These are phyloP conservation scores for Paramormyrops hopkinsi DNA, from an alignment of 2,797 vertebrate species.

Conservation along the genomic window DNA sequence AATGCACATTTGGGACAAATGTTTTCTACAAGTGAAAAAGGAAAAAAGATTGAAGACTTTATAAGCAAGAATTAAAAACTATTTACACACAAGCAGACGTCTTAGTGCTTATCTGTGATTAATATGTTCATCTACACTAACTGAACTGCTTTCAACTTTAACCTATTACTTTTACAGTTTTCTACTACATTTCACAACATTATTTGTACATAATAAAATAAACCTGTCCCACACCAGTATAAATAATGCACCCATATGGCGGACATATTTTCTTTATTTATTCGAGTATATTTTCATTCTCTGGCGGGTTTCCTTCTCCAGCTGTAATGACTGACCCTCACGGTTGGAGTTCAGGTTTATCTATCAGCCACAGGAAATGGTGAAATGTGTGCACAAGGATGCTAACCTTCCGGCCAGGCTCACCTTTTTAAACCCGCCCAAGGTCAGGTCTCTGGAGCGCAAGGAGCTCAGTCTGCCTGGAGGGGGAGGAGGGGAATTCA, in stretches of 20 bases:
- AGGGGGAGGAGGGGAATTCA: constrained; percentile 37
- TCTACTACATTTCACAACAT: background rate
- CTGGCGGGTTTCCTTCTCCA: background rate
- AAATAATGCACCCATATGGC: background rate
- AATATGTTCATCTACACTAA: background rate
- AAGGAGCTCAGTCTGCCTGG: constrained; percentile 61
- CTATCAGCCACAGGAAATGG: background rate
- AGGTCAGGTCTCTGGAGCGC: constrained; percentile 63
- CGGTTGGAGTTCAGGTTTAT: background rate
- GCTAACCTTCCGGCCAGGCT: background rate
- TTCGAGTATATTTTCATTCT: background rate
- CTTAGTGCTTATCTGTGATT: background rate
- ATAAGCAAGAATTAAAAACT: background rate
- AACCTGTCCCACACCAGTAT: background rate
- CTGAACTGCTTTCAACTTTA: background rate
- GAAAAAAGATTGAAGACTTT: background rate
- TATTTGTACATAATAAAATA: constrained; percentile 1
- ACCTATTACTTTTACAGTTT: background rate
- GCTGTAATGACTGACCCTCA: background rate
- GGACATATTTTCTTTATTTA: background rate
- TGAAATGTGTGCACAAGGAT: background rate
- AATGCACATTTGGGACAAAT: constrained; percentile 64
- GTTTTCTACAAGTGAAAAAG: constrained; percentile 52
- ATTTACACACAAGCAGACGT: background rate
- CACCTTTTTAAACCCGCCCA: constrained; percentile 63